These are phyloP conservation scores for Hyles vespertilio DNA, from an alignment of 1,140 invertebrate genomes.

Conservation along the genomic window DNA sequence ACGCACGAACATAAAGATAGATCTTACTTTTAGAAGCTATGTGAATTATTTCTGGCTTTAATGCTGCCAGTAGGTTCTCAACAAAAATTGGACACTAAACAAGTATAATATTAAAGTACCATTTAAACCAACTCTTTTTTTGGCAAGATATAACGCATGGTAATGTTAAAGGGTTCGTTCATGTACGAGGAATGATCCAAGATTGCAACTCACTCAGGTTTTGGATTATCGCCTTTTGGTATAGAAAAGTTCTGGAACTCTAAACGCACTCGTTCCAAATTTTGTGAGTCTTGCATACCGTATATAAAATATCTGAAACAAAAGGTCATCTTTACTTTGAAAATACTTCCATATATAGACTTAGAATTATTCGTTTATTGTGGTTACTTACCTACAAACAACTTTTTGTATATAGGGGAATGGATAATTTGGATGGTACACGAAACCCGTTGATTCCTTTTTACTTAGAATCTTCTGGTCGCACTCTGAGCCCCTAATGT, in stretches of 20 bases:
- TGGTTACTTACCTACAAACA: conserved; percentile 84
- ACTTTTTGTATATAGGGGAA: conserved; percentile 95
- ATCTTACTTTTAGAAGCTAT: too few species aligned
- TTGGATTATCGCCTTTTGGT: conserved; percentile 83
- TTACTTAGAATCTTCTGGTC: conserved; percentile 97
- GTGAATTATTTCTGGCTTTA: too few species aligned
- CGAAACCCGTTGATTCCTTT: conserved; percentile 92
- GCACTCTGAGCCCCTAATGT: conserved; percentile 96
- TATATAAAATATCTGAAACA: conserved; percentile 93
- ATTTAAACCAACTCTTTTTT: too few species aligned
- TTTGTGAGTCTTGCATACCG: conserved; percentile 95
- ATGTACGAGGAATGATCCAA: background rate
- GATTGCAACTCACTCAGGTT: conserved; percentile 54
- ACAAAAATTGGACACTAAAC: too few species aligned
- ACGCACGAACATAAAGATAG: too few species aligned
- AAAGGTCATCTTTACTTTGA: background rate
- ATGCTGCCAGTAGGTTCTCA: too few species aligned
- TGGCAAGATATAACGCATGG: too few species aligned
- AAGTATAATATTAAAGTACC: too few species aligned
- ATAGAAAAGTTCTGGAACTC: conserved; percentile 94
- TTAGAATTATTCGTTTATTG: too few species aligned
- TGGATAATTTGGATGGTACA: conserved; percentile 97
- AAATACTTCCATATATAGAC: background rate
- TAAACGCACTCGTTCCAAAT: conserved; percentile 93
- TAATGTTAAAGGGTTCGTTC: background rate